A percentile compares a stretch with the other conserved stretches of the same genome.
phyloP scores from a whole-genome alignment of 1,140 invertebrate species.

The Drosophila leontia region DNA sequence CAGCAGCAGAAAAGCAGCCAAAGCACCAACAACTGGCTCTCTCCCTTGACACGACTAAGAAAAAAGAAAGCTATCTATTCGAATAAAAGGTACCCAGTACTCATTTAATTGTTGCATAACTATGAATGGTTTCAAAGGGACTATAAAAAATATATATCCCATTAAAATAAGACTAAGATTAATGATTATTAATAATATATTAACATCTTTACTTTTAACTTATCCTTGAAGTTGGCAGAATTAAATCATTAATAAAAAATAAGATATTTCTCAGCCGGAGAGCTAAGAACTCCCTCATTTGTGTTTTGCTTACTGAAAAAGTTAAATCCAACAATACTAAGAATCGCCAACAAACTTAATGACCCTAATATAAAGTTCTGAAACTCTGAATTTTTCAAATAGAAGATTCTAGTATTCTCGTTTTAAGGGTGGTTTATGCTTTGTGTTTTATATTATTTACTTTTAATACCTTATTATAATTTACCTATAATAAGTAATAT shows the following conservation, averaged over 20 bases:
- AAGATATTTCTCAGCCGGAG: too few relatives aligned
- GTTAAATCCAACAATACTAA: background rate
- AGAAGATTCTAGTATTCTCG: background rate
- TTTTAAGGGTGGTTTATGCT: background rate
- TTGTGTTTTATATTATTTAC: background rate
- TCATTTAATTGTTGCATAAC: background rate
- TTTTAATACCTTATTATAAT: background rate
- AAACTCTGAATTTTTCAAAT: background rate
- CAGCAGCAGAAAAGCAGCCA: slow-evolving; percentile 37
- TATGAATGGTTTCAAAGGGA: background rate
- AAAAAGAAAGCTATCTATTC: background rate
- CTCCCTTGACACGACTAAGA: slow-evolving; percentile 23
- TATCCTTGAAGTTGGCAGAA: background rate
- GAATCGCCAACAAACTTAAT: background rate
- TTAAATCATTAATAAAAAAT: background rate
- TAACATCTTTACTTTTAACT: background rate
- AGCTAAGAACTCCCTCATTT: too few relatives aligned
- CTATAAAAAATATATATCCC: too few relatives aligned
- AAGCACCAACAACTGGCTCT: slow-evolving; percentile 36
- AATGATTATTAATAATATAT: background rate
- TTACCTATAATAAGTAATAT: background rate
- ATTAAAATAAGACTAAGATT: background rate
- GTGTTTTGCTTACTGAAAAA: too few relatives aligned
- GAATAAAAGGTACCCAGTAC: slow-evolving; percentile 11
- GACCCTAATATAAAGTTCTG: background rate